Percentiles rank a stretch among this genome's conserved stretches.
Conservation (phyloP, 2,113 vertebrate species). For the Microcebus ravelobensis region DNA sequence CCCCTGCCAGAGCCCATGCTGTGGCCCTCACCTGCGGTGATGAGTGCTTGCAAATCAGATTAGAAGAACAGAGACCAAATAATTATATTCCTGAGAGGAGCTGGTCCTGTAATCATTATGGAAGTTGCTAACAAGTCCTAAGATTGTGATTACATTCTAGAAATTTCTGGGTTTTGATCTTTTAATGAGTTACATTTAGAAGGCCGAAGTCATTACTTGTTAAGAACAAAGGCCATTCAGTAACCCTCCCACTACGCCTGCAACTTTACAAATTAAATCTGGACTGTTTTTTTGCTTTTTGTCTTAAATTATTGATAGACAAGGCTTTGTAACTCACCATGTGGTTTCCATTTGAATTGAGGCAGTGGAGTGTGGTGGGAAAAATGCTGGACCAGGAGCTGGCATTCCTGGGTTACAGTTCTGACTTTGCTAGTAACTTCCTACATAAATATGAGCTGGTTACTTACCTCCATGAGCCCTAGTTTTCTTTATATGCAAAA, state of each 20-base stretch:
- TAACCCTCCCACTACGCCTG: background rate
- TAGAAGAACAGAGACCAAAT: constrained; percentile 63
- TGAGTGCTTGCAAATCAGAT: background rate
- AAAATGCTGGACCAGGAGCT: background rate
- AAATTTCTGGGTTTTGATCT: constrained; percentile 61
- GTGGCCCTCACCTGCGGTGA: background rate
- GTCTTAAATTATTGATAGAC: constrained; percentile 51
- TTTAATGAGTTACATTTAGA: constrained; percentile 60
- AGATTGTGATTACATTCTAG: constrained; percentile 65
- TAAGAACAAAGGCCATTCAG: background rate
- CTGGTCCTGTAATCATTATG: constrained; percentile 60
- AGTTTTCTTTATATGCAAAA: background rate
- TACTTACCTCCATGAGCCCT: background rate
- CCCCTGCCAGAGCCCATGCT: background rate
- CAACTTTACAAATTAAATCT: constrained; percentile 18
- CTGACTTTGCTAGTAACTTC: background rate
- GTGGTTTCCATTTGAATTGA: background rate
- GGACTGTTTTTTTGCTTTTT: background rate
- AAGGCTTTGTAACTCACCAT: background rate
- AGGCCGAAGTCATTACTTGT: constrained; percentile 10
- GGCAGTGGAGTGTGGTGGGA: background rate
- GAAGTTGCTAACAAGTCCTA: constrained; percentile 60
- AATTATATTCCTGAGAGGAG: constrained; percentile 68
- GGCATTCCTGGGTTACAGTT: background rate
- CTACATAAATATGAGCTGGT: background rate